phyloP scores from a whole-genome alignment of 2,888 invertebrate genomes.

The Amphimallon solstitiale region DNA sequence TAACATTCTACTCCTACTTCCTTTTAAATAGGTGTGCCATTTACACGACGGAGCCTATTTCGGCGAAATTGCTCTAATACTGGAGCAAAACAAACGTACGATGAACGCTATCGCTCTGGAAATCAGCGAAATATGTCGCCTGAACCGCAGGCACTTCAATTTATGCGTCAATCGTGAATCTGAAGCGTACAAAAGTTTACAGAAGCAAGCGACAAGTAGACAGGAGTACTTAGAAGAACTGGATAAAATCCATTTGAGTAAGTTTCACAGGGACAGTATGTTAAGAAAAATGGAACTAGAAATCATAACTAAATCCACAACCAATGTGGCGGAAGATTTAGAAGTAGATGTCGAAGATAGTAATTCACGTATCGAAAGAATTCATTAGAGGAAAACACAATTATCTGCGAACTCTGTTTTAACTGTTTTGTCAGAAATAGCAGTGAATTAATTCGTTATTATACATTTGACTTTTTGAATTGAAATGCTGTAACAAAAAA shows the following conservation, averaged over 20 bases:
- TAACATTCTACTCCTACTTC: no score
- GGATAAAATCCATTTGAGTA: constrained; percentile 2
- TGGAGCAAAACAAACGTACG: constrained; percentile 66
- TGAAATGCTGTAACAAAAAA: no score
- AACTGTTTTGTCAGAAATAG: no score
- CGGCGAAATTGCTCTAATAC: constrained; percentile 70
- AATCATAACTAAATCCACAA: not conserved
- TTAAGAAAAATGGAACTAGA: not conserved
- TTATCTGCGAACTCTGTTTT: no score
- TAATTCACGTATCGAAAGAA: not conserved
- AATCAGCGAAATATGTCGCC: constrained; percentile 69
- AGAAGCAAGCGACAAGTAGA: constrained; percentile 1
- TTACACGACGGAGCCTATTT: constrained; percentile 72
- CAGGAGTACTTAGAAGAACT: constrained; percentile 23
- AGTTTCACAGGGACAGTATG: not conserved
- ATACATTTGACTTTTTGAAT: no score
- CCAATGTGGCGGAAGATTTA: not conserved
- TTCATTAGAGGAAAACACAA: no score
- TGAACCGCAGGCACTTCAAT: constrained; percentile 58
- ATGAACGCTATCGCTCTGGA: constrained; percentile 71
- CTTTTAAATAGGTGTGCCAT: constrained; percentile 58
- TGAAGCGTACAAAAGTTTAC: constrained; percentile 4
- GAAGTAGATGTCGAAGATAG: not conserved
- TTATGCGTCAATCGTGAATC: constrained; percentile 10
- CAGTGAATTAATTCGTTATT: no score